Evolutionary conservation across 2,888 invertebrate species (phyloP).

Genomic region (Dioctria linearis): DNA sequence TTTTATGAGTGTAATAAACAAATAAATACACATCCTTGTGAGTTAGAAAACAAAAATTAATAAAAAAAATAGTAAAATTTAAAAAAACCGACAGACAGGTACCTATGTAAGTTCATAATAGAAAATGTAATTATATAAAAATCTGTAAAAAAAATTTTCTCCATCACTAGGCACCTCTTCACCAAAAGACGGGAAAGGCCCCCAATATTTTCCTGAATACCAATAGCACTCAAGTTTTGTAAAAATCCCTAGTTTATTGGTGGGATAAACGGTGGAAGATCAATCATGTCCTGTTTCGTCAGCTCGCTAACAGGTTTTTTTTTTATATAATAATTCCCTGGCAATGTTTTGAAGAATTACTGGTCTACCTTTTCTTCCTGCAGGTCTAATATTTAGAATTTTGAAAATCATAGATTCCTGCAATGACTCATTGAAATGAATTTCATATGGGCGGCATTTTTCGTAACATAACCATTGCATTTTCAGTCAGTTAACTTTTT

Average conservation of each 20-base stretch:
- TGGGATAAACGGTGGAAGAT: conserved; percentile 15
- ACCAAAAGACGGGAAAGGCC: not conserved
- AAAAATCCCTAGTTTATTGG: conserved; percentile 8
- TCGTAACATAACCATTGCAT: too few species aligned
- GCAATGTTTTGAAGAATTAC: conserved; percentile 20
- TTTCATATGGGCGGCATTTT: conserved; percentile 1
- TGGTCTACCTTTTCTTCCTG: conserved; percentile 13
- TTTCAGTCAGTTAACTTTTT: not conserved
- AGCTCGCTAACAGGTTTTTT: conserved; percentile 1
- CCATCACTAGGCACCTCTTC: not conserved
- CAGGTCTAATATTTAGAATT: not conserved
- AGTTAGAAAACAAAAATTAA: too few species aligned
- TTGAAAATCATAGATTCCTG: conserved; percentile 1
- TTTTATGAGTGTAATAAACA: too few species aligned
- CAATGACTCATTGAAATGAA: not conserved
- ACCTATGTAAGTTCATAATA: too few species aligned
- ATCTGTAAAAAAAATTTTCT: too few species aligned
- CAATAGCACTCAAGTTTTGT: not conserved
- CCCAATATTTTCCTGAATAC: not conserved
- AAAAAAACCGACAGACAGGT: too few species aligned
- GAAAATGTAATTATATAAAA: too few species aligned
- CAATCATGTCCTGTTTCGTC: conserved; percentile 28
- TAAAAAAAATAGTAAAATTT: too few species aligned
- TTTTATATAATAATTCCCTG: conserved; percentile 22
- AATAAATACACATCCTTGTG: too few species aligned